Evolutionary conservation across 2,888 invertebrate species (phyloP), one percentile per base, ranked within the genome.

Genomic region (Ichneumon xanthorius): DNA sequence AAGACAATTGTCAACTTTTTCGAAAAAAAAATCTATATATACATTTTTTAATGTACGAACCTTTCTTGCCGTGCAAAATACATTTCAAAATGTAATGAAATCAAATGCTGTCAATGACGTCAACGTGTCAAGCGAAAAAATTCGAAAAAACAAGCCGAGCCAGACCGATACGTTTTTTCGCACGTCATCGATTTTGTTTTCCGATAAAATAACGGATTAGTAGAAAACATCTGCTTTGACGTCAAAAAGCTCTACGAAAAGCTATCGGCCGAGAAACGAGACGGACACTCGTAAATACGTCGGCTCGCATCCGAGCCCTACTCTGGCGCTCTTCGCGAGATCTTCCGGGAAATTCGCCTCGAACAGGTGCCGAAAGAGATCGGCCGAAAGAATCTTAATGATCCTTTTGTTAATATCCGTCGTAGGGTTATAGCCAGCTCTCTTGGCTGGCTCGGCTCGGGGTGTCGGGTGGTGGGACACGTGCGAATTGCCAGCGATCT

Each of bases 341-440:
- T 33, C 30, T 53, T 71, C 71, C 37, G 45, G 33, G 55, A 71
- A 55, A 16, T 33, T 58, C 58, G 30, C 19, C 2, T 26, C 48
- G 26, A 55, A 71, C 71, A 71, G 53, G 53, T 71, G 55, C 37
- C 58, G 53, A 53, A 33, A 16, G 19, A 71, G 53, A 33, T 19
- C n/a, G 19, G 4, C 50, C 26, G 70, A 70, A 70, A 70, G 50
- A 50, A 50, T 70, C 53, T 53, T 71, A 55, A 71, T 55, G 55
- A 71, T 37, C 19, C 37, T 71, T 71, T 55, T 58, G 68, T 68
- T 68, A 68, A 68, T 48, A 48, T 68, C 68, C 14, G 14, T 48
- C 48, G 55, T 26, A n/a, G 33, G 50, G 70, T 22, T 53, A n/a
- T 30, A 40, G 22, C 48, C 16, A 37, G 68, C 45, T 11, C 22